Percentiles rank a stretch among this genome's conserved stretches.
phyloP scores from a whole-genome alignment of 2,888 invertebrate genomes.

The Melinopterus prodromus region DNA sequence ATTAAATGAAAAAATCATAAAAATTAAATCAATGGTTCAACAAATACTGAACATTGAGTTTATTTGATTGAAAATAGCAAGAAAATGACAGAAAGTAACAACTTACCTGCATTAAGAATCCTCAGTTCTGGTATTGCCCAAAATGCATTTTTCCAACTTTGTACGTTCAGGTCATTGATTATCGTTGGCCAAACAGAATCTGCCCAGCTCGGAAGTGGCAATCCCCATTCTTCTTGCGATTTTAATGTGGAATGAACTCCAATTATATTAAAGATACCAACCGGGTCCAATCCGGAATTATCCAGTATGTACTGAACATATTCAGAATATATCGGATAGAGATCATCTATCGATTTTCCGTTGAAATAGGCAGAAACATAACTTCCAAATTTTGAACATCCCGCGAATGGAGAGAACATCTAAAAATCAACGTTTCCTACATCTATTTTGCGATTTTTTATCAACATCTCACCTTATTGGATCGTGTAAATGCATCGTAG shows the following conservation, averaged over 20 bases:
- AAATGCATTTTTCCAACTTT: background rate
- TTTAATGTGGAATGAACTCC: conserved; percentile 18
- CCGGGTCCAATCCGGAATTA: background rate
- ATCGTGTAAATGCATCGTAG: background rate
- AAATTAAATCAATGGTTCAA: too few relatives aligned
- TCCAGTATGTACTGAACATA: background rate
- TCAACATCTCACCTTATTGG: conserved; percentile 7
- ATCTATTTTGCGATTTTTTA: too few relatives aligned
- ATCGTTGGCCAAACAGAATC: background rate
- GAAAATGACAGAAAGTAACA: too few relatives aligned
- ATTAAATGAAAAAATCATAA: too few relatives aligned
- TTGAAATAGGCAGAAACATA: background rate
- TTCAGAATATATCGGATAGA: too few relatives aligned
- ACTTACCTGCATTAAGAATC: too few relatives aligned
- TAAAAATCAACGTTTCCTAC: background rate
- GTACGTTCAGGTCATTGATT: background rate
- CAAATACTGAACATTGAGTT: too few relatives aligned
- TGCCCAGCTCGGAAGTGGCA: conserved; percentile 16
- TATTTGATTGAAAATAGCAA: too few relatives aligned
- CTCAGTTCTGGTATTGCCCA: background rate
- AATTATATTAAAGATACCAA: background rate
- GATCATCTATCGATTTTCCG: too few relatives aligned
- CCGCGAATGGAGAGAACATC: background rate
- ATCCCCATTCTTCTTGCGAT: conserved; percentile 9
- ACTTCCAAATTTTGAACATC: background rate